Base-by-base conservation (phyloP, 2,797 vertebrate species). In the Poeciliopsis presidionis region DNA sequence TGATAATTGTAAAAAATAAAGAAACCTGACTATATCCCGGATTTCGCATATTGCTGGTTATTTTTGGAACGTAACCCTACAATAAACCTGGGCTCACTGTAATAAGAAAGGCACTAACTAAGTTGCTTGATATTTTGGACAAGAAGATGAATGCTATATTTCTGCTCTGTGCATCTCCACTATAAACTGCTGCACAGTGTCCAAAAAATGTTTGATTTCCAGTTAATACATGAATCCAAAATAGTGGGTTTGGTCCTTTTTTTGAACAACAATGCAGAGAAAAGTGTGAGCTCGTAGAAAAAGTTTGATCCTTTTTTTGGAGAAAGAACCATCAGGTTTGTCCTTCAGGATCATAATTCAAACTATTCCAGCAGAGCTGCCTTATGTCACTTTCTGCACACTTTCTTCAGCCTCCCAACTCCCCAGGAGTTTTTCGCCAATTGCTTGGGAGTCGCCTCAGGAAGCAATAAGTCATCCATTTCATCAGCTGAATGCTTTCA, bases 391-490 rank as follows among this genome's bases (percentile, higher is more conserved):
- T 41, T 22, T 67, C 30, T 18, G 75, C 84, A 80, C 65, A 59
- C 12, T 80, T 81, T 69, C 69, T 65, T 63, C 36, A 39, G 63
- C 36, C 36, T 67, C 63, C 36, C 63, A 67, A 57, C 70, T 81
- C 67, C 78, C 80, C 36, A 4, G 20, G 79, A 84, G 73, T 81
- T 77, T 39, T 63, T 70, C 75, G 74, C 75, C 74, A 80, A 73
- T 75, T 70, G 63, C 77, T 77, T 4, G 8, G 65, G 81, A 59
- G 74, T 74, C 16, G 74, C 86, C 74, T 72, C 74, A 67, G 63
- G 72, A 78, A 67, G 76, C 83, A 84, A 77, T 76, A 82, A 81
- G 79, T 90, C 81, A 81, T 80, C 74, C 70, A 46, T 86, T 77
- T 75, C 77, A 63, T 85, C 70, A 84, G 80, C 81, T 47, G 79